phyloP scores from a whole-genome alignment of 2,113 vertebrate species.

The Phalacrocorax brasilianus region DNA sequence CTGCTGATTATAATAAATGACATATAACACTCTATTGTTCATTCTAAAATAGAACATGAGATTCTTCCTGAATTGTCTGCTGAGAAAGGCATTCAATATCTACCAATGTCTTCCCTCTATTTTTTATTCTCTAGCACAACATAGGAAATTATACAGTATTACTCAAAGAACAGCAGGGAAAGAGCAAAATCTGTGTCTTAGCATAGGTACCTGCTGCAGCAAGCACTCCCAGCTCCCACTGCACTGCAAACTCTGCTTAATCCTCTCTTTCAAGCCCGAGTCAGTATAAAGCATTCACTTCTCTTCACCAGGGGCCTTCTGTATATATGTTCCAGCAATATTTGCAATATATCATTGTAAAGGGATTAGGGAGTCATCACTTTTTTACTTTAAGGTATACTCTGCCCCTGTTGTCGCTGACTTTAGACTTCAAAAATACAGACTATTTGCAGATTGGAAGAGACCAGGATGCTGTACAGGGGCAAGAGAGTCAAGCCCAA shows the following conservation, averaged over 20 bases:
- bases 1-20: conserved; percentile 58
- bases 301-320: neutral
- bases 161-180: conserved; percentile 25
- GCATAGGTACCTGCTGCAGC: neutral
- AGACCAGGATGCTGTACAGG: neutral
- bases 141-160: conserved; percentile 1
- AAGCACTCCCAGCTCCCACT: neutral
- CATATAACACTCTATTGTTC: conserved; percentile 53
- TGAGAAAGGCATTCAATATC: conserved; percentile 49
- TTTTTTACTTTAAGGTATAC: neutral
- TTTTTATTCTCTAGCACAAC: conserved; percentile 31
- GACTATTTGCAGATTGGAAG: neutral
- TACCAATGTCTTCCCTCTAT: conserved; percentile 19
- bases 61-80: conserved; percentile 18
- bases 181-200: neutral
- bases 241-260: neutral
- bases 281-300: neutral
- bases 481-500: neutral
- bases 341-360: neutral
- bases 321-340: neutral
- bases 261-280: neutral
- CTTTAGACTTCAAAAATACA: neutral
- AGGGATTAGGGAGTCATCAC: neutral
- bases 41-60: conserved; percentile 53
- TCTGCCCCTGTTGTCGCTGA: neutral